These are phyloP conservation scores for Platysteira castanea DNA, from an alignment of 2,113 vertebrate species.

Conservation along the genomic window DNA sequence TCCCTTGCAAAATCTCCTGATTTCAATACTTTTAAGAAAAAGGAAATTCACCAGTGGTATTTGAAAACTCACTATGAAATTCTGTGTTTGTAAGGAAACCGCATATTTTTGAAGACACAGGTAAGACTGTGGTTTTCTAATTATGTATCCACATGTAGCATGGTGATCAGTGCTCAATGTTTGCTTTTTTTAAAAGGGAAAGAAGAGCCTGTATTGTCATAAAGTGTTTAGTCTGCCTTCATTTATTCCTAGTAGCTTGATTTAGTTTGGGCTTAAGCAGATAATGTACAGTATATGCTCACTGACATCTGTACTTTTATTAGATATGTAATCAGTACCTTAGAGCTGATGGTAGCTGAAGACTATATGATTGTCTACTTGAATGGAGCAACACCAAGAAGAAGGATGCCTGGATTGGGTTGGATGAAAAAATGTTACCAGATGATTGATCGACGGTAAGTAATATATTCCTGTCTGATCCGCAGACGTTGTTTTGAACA, in stretches of 20 bases:
- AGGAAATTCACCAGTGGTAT: not conserved
- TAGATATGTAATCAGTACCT: conserved; percentile 96
- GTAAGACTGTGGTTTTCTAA: not conserved
- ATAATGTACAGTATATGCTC: not conserved
- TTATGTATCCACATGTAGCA: not conserved
- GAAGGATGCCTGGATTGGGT: conserved; percentile 91
- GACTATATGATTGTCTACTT: conserved; percentile 98
- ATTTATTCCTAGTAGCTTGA: not conserved
- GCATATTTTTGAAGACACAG: not conserved
- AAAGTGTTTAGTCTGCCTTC: not conserved
- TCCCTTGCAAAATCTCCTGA: not conserved
- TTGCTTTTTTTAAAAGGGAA: not conserved
- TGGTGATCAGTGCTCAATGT: not conserved
- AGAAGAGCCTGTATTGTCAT: not conserved
- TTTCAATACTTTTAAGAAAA: not conserved
- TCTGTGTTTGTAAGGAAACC: not conserved
- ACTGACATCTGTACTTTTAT: not conserved
- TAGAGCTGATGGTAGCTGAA: conserved; percentile 96
- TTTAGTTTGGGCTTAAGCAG: not conserved
- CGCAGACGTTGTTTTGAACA: not conserved
- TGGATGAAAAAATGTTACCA: conserved; percentile 99
- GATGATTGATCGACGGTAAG: conserved; percentile 94
- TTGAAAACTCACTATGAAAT: not conserved
- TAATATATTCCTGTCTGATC: not conserved
- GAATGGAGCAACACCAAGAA: conserved; percentile 93